Percentiles rank a stretch among this genome's conserved stretches.
Evolutionary conservation across 1,140 invertebrate species (phyloP).

Genomic region (Drosophila cardini): DNA sequence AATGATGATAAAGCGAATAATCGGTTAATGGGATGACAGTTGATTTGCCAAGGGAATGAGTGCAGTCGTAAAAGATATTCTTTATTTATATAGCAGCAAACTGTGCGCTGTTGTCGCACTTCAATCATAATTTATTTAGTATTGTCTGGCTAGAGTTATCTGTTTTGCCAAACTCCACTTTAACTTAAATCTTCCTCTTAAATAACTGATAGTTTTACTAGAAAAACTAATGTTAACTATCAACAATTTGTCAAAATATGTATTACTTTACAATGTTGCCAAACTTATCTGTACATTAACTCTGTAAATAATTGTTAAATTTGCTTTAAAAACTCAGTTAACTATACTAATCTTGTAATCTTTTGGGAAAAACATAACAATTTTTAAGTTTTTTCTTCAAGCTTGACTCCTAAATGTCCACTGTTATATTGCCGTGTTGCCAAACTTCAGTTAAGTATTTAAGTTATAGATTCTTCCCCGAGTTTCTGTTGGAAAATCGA

Average conservation of each 20-base stretch:
- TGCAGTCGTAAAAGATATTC: background rate
- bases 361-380: no score
- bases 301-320: no score
- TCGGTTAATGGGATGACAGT: conserved; percentile 13
- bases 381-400: no score
- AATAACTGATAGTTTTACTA: no score
- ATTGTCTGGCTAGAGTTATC: no score
- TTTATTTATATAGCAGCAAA: background rate
- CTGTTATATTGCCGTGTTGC: no score
- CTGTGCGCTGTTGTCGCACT: conserved; percentile 8
- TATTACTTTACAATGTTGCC: conserved; percentile 18
- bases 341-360: no score
- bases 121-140: background rate
- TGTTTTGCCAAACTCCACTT: no score
- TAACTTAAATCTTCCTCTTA: no score
- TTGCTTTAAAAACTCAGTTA: no score
- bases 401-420: background rate
- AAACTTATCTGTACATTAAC: conserved; percentile 5
- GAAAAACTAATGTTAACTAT: background rate
- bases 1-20: conserved; percentile 34
- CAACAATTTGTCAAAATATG: background rate
- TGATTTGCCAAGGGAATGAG: background rate
- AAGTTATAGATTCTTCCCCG: no score
- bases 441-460: conserved; percentile 1
- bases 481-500: no score